Conservation (phyloP, 2,113 vertebrate genomes). For the Dipodomys stephensi region DNA sequence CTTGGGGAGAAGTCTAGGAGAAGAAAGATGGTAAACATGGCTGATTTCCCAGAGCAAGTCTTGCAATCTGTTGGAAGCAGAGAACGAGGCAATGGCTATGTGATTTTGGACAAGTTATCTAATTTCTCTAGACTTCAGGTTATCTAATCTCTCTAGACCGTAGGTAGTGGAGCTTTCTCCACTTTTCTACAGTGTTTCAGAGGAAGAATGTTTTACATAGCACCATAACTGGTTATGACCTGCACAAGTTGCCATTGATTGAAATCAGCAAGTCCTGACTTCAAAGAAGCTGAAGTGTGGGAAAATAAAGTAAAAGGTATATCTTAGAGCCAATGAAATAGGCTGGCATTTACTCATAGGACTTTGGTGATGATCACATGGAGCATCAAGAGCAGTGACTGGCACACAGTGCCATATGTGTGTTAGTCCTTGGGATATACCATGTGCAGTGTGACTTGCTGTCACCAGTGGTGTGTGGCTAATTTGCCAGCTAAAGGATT, state of each 20-base stretch:
- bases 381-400: background rate
- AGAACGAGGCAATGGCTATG: background rate
- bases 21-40: background rate
- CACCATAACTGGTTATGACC: background rate
- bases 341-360: background rate
- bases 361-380: background rate
- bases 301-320: background rate
- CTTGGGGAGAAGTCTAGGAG: background rate
- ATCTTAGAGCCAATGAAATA: background rate
- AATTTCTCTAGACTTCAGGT: conserved; percentile 27
- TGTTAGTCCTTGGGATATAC: background rate
- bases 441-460: background rate
- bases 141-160: background rate
- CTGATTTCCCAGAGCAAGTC: background rate
- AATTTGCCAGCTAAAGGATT: background rate
- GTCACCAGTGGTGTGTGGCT: background rate
- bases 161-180: background rate
- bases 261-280: background rate
- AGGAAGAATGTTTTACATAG: background rate
- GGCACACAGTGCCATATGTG: background rate
- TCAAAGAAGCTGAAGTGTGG: background rate
- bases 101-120: conserved; percentile 8
- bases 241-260: background rate
- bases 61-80: background rate
- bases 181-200: conserved; percentile 1